Base-by-base conservation (phyloP, 1,140 invertebrate species). In the Drosophila lini region DNA sequence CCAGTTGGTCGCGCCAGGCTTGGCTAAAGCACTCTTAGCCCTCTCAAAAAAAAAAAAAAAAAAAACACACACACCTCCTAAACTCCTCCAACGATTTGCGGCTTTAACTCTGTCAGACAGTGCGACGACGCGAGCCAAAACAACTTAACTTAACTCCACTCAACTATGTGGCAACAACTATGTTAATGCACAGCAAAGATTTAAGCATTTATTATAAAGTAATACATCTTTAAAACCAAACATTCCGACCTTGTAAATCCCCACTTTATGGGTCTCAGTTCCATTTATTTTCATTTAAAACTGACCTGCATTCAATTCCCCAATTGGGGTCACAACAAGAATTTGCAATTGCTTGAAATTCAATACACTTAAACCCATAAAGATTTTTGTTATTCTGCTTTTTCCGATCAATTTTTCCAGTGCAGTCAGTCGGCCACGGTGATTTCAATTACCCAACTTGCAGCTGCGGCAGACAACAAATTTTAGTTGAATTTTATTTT, bases 161-260 rank as follows among this genome's bases (percentile, higher is more conserved):
- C 59, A 73, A 73, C 79, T 78, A 81, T 82, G 80, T 78, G 80
- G 80, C 80, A 82, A 81, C 70, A 81, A 40, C 70, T 76, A 42
- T 48, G 57, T 45, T 10, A 45, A 16, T 56, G 45, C 75, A 78
- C 48, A 11, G 22, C 22, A 52, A 41, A 64, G 4, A 63, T 42
- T 3, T 28, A 1, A 1, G 3, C 7, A 5, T 1, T 22, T 19
- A 13, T 13, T 3, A 6, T 5, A 10, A 44, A 11, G 16, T 19
- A 28, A 28, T 6, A 28, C 25, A 1, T 44, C 9, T 16, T 19
- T 19, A 42, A 16, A 3, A 9, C 0, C 3, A 7, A 2, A 19
- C 9, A 22, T 5, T 22, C 25, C 13, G 13, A 22, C 44, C 47
- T 48, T 48, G 15, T 11, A 5, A 36, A 10, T 15, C 2, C 2